Evolutionary conservation across 2,888 invertebrate genomes (phyloP).

Genomic region (Meloe dianella): DNA sequence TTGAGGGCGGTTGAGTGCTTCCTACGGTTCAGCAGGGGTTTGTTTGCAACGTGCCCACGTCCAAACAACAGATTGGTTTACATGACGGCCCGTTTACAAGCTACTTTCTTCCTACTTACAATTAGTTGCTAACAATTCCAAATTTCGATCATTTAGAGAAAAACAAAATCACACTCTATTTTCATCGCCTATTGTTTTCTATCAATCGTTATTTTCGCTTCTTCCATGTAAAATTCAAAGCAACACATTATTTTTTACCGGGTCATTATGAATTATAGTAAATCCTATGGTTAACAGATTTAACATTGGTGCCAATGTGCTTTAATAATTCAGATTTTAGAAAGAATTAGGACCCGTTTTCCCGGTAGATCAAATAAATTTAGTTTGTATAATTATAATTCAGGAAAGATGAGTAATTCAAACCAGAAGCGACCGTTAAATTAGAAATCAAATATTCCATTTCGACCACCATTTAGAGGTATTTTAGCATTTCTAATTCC

Average conservation of each 20-base stretch:
- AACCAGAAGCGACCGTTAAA: slow-evolving; percentile 37
- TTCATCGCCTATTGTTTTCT: background rate
- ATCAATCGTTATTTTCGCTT: background rate
- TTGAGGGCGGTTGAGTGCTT: slow-evolving; percentile 30
- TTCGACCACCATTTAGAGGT: slow-evolving; percentile 42
- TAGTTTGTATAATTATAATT: slow-evolving; percentile 20
- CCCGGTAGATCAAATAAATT: background rate
- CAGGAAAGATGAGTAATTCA: slow-evolving; percentile 25
- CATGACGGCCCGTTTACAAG: slow-evolving; percentile 20
- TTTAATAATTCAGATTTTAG: slow-evolving; percentile 15
- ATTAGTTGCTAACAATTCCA: background rate
- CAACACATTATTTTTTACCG: background rate
- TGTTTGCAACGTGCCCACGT: slow-evolving; percentile 19
- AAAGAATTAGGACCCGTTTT: background rate
- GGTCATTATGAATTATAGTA: background rate
- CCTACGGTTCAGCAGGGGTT: slow-evolving; percentile 15
- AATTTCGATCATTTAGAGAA: background rate
- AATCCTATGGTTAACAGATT: slow-evolving; percentile 1
- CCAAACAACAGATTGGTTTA: slow-evolving; percentile 15
- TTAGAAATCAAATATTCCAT: slow-evolving; percentile 52
- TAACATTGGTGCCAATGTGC: background rate
- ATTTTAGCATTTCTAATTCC: slow-evolving; percentile 46
- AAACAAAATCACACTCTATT: slow-evolving; percentile 11
- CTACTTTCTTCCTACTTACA: slow-evolving; percentile 8
- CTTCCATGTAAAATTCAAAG: background rate